Percentiles rank a stretch among this genome's conserved stretches.
Evolutionary conservation across 2,888 invertebrate genomes (phyloP).

Genomic region (Thalpophila matura): DNA sequence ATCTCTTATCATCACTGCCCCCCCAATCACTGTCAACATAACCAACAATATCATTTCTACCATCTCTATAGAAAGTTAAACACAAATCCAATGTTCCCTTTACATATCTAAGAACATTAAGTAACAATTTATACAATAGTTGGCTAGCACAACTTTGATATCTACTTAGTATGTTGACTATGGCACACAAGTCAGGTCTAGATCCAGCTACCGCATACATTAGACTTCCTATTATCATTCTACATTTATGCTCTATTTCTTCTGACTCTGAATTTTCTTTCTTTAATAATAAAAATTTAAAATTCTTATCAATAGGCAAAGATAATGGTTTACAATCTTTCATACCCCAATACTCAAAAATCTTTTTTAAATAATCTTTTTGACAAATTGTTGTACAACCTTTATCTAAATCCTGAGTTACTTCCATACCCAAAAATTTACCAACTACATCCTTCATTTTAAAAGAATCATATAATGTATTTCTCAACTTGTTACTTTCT

Average conservation of each 20-base stretch:
- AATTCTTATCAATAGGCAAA: slow-evolving; percentile 5
- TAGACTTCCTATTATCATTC: background rate
- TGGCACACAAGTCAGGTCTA: slow-evolving; percentile 10
- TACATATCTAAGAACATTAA: slow-evolving; percentile 13
- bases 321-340: background rate
- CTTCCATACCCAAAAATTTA: slow-evolving; percentile 4
- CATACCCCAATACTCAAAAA: background rate
- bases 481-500: background rate
- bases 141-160: slow-evolving; percentile 12
- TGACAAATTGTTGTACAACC: background rate
- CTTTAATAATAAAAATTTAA: background rate
- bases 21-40: slow-evolving; percentile 23
- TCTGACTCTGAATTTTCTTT: background rate
- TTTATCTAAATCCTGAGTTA: slow-evolving; percentile 1
- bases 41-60: slow-evolving; percentile 4
- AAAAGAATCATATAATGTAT: background rate
- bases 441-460: slow-evolving; percentile 4
- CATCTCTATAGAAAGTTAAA: slow-evolving; percentile 7
- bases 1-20: slow-evolving; percentile 18
- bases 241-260: slow-evolving; percentile 7
- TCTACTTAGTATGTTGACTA: slow-evolving; percentile 9
- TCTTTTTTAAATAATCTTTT: slow-evolving; percentile 1
- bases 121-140: slow-evolving; percentile 8
- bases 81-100: slow-evolving; percentile 16
- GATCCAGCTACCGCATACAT: background rate